These are phyloP conservation scores for Macrobrachium rosenbergii DNA, from an alignment of 1,140 invertebrate genomes.

Conservation along the genomic window DNA sequence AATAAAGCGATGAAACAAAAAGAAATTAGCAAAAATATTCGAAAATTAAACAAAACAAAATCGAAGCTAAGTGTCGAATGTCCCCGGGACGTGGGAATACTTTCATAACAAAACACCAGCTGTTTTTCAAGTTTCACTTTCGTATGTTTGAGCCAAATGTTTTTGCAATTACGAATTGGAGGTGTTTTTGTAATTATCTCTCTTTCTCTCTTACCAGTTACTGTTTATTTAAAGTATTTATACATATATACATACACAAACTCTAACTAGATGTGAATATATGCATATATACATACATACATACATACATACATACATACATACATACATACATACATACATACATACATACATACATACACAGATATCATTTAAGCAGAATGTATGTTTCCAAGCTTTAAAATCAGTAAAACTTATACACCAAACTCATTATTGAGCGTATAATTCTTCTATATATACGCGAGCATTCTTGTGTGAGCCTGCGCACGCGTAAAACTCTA, in stretches of 20 bases:
- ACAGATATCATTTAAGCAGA: background rate
- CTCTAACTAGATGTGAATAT: constrained; percentile 19
- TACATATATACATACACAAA: constrained; percentile 32
- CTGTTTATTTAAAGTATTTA: background rate
- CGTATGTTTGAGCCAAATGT: no score
- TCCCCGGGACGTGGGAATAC: no score
- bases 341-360: constrained; percentile 12
- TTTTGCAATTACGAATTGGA: no score
- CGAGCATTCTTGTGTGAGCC: background rate
- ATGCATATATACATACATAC: constrained; percentile 25
- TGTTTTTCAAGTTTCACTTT: no score
- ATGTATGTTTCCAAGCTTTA: no score
- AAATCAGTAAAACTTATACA: no score
- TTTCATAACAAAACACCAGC: no score
- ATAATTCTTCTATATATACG: background rate
- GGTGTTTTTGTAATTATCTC: background rate
- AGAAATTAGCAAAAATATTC: no score
- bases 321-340: constrained; percentile 36
- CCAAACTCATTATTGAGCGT: no score
- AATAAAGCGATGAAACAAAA: no score
- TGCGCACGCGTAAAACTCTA: background rate
- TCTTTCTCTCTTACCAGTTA: background rate
- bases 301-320: constrained; percentile 36
- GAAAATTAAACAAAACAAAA: no score
- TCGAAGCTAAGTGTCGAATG: no score